Evolutionary conservation across 2,113 vertebrate genomes (phyloP), one percentile per base, ranked within the genome.

Genomic region (Megaceryle maxima): DNA sequence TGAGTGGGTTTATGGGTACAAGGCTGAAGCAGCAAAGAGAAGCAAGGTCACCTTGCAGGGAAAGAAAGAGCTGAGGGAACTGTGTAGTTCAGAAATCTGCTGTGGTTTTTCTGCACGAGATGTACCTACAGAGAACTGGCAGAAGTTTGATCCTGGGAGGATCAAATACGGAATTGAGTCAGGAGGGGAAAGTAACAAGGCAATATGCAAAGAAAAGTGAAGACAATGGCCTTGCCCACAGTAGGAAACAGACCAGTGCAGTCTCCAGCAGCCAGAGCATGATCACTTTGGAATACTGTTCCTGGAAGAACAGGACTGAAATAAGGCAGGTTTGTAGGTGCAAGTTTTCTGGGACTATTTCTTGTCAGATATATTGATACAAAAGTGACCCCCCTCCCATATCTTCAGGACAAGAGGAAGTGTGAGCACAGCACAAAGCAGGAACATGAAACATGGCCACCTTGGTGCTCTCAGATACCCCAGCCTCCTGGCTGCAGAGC

Each of bases 211-310:
- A 57, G 55, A 74, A 60, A n/a, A 82, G 39, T 0, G 4, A 69
- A 44, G 77, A 64, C 1, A 2, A 5, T 0, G 24, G 48, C 48
- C 11, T 35, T 79, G 76, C 60, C 56, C 0, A 0, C 5, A 5
- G 60, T 4, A 57, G 53, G 33, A 44, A 68, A 31, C 18, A 19
- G 53, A 41, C 5, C 60, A 66, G 44, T 60, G 24, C n/a, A 8
- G n/a, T 17, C 6, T 31, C 37, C 24, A 35, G 51, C 60, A 67
- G 53, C 66, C 31, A 29, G 1, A 6, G 59, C 3, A 6, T 55
- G 50, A 8, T 60, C 72, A 9, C 28, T 90, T 7, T 20, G 70
- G 43, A 67, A 37, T 33, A 8, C 5, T 16, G 6, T 9, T 72
- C 51, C 46, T 80, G 88, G 39, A 11, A 67, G 22, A 43, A 51